Evolutionary conservation across 2,888 invertebrate species (phyloP).

Genomic region (Cotesia congregata): DNA sequence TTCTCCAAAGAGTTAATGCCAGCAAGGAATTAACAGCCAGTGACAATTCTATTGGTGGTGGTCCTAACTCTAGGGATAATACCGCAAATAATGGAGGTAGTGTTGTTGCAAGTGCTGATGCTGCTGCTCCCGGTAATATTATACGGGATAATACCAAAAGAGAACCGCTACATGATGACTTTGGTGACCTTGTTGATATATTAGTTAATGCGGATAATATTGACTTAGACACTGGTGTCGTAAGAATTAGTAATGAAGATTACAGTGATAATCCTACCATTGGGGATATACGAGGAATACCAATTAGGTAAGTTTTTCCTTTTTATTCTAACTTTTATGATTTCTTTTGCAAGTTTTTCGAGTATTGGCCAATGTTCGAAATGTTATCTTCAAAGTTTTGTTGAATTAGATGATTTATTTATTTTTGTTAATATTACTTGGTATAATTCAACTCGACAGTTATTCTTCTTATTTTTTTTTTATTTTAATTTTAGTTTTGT

Average conservation of each 20-base stretch:
- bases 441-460: too few species aligned
- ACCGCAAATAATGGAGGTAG: constrained; percentile 64
- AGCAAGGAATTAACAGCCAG: constrained; percentile 65
- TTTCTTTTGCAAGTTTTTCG: too few species aligned
- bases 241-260: constrained; percentile 72
- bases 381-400: too few species aligned
- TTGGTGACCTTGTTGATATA: constrained; percentile 75
- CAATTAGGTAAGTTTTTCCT: constrained; percentile 71
- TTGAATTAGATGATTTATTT: too few species aligned
- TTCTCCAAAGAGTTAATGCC: constrained; percentile 76
- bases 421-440: too few species aligned
- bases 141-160: constrained; percentile 48
- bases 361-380: too few species aligned
- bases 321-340: not conserved
- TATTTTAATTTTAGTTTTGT: too few species aligned
- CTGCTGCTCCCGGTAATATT: constrained; percentile 58
- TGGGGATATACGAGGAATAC: constrained; percentile 77
- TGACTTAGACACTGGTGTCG: constrained; percentile 71
- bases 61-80: constrained; percentile 53
- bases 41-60: constrained; percentile 61
- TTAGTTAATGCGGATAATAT: constrained; percentile 72
- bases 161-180: constrained; percentile 73
- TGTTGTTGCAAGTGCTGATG: constrained; percentile 55
- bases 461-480: too few species aligned
- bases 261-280: constrained; percentile 79